Conservation (phyloP, 2,113 vertebrate species). For the Apaloderma vittatum region DNA sequence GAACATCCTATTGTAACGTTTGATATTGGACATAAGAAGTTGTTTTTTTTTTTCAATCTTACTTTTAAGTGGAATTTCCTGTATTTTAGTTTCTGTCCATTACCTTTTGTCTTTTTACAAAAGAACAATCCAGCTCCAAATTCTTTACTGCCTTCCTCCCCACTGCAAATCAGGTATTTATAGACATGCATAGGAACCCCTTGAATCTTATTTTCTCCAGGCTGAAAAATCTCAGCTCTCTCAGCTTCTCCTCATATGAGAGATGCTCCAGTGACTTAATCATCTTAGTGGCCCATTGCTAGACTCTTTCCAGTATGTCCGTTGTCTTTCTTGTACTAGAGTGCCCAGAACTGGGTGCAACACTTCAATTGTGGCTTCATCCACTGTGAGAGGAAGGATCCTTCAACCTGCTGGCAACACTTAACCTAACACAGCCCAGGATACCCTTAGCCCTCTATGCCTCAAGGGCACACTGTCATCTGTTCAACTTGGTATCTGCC, state of each 20-base stretch:
- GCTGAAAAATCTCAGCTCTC: neutral
- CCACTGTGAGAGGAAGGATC: neutral
- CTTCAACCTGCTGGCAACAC: accelerated
- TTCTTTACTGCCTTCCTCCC: neutral
- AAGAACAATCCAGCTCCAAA: neutral
- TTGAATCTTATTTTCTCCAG: neutral
- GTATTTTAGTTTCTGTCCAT: neutral
- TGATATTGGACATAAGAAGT: neutral
- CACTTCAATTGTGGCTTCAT: neutral
- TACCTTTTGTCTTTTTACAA: neutral
- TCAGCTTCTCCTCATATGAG: neutral
- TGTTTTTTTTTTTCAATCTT: neutral
- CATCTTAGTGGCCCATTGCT: neutral
- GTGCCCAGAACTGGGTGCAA: neutral
- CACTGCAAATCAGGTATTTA: neutral
- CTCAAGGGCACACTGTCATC: neutral
- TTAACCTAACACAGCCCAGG: neutral
- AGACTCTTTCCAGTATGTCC: neutral
- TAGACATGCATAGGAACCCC: neutral
- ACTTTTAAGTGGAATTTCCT: neutral
- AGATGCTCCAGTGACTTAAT: neutral
- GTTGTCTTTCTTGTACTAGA: neutral
- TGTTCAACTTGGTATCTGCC: neutral
- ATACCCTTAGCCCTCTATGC: neutral
- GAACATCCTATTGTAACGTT: neutral